phyloP scores from a whole-genome alignment of 2,113 vertebrate genomes.

The Muntiacus reevesi region DNA sequence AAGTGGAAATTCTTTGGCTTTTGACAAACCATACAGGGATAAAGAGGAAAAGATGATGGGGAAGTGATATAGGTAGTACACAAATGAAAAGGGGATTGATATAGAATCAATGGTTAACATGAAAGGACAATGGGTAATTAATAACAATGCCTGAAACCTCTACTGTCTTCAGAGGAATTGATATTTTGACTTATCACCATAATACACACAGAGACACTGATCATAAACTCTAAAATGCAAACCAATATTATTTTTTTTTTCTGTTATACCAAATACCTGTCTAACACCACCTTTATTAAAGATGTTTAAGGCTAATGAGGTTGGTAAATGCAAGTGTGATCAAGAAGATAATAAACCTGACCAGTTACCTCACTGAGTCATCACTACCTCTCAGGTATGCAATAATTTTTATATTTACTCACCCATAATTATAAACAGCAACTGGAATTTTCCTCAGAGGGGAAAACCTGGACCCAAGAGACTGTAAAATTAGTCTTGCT shows the following conservation, averaged over 20 bases:
- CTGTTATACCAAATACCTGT: neutral
- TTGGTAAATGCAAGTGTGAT: conserved; percentile 66
- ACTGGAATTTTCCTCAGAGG: conserved; percentile 7
- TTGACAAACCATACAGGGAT: neutral
- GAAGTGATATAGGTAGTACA: neutral
- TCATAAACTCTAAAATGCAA: neutral
- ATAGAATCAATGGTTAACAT: neutral
- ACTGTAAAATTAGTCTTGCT: neutral
- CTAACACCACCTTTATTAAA: neutral
- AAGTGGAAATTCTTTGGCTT: neutral
- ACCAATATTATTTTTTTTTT: neutral
- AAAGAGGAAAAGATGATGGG: neutral
- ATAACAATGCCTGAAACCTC: neutral
- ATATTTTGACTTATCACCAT: neutral
- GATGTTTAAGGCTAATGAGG: neutral
- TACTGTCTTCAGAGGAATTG: neutral
- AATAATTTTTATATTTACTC: conserved; percentile 68
- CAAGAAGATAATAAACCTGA: conserved; percentile 71
- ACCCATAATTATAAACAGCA: conserved; percentile 10
- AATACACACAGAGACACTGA: neutral
- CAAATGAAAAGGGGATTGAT: neutral
- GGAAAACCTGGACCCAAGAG: neutral
- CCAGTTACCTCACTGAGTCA: conserved; percentile 60
- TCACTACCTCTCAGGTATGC: conserved; percentile 62
- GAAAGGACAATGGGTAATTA: neutral